These are phyloP conservation scores for Paramisgurnus dabryanus DNA, from an alignment of 2,113 vertebrate species.

Conservation along the genomic window DNA sequence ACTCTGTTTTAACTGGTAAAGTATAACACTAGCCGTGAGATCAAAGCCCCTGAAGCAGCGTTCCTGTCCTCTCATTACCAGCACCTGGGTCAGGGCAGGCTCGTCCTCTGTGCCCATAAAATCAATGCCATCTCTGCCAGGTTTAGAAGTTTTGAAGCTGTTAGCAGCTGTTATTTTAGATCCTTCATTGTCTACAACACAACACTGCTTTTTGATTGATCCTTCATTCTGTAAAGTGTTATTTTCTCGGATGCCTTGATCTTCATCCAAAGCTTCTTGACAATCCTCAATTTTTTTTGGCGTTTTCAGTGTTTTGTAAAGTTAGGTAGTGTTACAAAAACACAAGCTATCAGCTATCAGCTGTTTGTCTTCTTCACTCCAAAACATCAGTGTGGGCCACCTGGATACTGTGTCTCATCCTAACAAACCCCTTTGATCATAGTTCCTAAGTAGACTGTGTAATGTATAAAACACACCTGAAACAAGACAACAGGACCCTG, in stretches of 20 bases:
- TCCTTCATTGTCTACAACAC: not conserved
- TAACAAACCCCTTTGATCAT: constrained; percentile 22
- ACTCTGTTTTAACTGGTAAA: constrained; percentile 39
- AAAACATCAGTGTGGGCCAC: not conserved
- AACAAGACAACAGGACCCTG: not conserved
- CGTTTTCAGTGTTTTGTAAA: constrained; percentile 11
- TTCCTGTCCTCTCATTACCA: constrained; percentile 39
- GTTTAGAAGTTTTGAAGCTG: not conserved
- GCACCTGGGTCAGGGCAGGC: constrained; percentile 25
- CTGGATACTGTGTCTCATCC: not conserved
- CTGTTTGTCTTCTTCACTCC: not conserved
- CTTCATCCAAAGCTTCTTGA: not conserved
- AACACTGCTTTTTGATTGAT: constrained; percentile 4
- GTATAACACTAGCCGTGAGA: constrained; percentile 37
- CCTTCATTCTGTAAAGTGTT: constrained; percentile 3
- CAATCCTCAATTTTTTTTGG: not conserved
- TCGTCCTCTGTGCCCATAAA: constrained; percentile 20
- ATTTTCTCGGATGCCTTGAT: not conserved
- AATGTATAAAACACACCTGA: not conserved
- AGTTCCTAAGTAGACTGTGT: not conserved
- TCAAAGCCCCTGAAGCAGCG: constrained; percentile 26
- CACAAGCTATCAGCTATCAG: constrained; percentile 24
- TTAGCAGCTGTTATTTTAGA: not conserved
- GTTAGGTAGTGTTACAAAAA: constrained; percentile 26
- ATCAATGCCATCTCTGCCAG: constrained; percentile 10